These are phyloP conservation scores for Pyralis farinalis DNA, from an alignment of 2,888 invertebrate genomes.

Conservation along the genomic window DNA sequence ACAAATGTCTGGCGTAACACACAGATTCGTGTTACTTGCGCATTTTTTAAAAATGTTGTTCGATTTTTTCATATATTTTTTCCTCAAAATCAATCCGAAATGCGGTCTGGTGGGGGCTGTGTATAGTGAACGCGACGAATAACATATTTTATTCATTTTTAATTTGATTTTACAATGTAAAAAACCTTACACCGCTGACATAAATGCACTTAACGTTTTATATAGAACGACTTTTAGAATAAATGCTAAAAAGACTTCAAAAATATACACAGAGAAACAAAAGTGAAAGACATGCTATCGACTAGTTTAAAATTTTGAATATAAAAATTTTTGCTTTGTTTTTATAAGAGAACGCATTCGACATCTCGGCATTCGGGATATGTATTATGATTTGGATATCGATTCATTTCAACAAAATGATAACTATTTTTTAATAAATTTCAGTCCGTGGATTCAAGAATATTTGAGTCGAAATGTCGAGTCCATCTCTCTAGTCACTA, in stretches of 20 bases:
- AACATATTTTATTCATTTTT: slow-evolving; percentile 31
- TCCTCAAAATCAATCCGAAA: slow-evolving; percentile 48
- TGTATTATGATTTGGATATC: slow-evolving; percentile 59
- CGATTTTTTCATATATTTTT: slow-evolving; percentile 40
- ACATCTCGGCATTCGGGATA: slow-evolving; percentile 70
- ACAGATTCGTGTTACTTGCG: slow-evolving; percentile 65
- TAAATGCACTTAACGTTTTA: slow-evolving; percentile 72
- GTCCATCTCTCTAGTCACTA: slow-evolving; percentile 42
- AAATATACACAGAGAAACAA: slow-evolving; percentile 65
- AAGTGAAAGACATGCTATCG: slow-evolving; percentile 67
- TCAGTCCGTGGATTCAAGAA: slow-evolving; percentile 20
- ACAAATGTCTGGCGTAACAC: slow-evolving; percentile 73
- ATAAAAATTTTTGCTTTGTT: slow-evolving; percentile 68
- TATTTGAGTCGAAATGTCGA: slow-evolving; percentile 64
- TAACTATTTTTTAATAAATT: slow-evolving; percentile 13
- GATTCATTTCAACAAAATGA: slow-evolving; percentile 25
- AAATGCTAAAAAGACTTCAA: slow-evolving; percentile 71
- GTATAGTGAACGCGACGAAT: slow-evolving; percentile 52
- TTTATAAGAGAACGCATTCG: slow-evolving; percentile 53
- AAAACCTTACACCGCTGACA: slow-evolving; percentile 48
- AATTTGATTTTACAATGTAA: slow-evolving; percentile 39
- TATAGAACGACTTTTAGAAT: slow-evolving; percentile 49
- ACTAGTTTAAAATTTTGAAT: slow-evolving; percentile 77
- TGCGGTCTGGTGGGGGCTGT: slow-evolving; percentile 67
- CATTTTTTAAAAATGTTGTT: slow-evolving; percentile 53